Evolutionary conservation across 2,113 vertebrate species (phyloP), one percentile per base, ranked within the genome.

Genomic region (Pithys albifrons): DNA sequence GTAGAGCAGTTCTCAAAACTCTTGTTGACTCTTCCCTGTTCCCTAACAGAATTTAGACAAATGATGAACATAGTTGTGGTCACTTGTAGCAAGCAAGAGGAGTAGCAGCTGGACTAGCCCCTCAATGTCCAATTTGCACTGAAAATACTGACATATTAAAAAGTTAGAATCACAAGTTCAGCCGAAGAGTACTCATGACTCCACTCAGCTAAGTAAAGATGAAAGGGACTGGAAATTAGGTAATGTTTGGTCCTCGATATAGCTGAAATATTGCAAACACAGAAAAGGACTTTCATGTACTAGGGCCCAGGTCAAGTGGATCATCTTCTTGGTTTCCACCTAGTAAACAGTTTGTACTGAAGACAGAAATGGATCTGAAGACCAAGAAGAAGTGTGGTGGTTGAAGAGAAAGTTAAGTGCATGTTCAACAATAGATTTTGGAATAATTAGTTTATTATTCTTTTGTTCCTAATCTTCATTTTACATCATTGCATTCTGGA

Each of bases 401-500:
- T 33, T 86, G 79, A 91, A 89, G 19, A 28, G 12, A 61, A 79
- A 71, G 37, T 46, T 66, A 45, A 73, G 7, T 25, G 37, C 22
- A 31, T 75, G 27, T 58, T 62, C 37, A 76, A 54, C 37, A 70
- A 49, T 9, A 55, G n/a, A 16, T 76, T 46, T 58, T 62, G 33
- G 31, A 52, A 91, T 9, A 91, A 90, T 51, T 46, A 5, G 6
- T 51, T 90, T 61, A 12, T 88, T 95, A 88, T 89, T 14, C 19
- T 88, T 87, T 80, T 37, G 73, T 89, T 83, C 13, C 48, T 65
- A 57, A 64, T 67, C 51, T 91, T 88, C 55, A 31, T 13, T 71
- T 94, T 57, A 67, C 14, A 80, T 88, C 20, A 52, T 35, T 84
- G 72, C 61, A 84, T 94, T 86, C 65, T 57, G 72, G 52, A 91